These are phyloP conservation scores for Urocyon cinereoargenteus DNA, from an alignment of 2,797 vertebrate genomes.

Conservation along the genomic window DNA sequence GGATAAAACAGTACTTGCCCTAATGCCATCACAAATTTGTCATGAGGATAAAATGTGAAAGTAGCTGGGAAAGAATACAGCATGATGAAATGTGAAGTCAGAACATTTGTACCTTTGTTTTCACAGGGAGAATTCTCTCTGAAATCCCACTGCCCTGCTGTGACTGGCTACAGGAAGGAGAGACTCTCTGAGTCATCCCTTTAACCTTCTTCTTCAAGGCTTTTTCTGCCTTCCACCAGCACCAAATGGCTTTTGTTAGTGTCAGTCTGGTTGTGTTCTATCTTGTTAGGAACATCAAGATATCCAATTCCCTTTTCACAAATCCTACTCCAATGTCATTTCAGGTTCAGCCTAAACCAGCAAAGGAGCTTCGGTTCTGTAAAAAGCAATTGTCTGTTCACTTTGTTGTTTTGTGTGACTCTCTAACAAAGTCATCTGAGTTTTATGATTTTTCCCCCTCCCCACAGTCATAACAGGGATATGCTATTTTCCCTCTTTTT, in stretches of 20 bases:
- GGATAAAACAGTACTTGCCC: neutral
- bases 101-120: constrained; percentile 1
- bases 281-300: constrained; percentile 16
- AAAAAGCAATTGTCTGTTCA: neutral
- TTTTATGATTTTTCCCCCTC: constrained; percentile 4
- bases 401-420: constrained; percentile 5
- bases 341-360: neutral
- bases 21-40: neutral
- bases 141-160: neutral
- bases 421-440: constrained; percentile 8
- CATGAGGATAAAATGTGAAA: neutral
- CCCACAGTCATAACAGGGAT: neutral
- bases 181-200: neutral
- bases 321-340: neutral
- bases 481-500: constrained; percentile 9
- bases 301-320: constrained; percentile 12
- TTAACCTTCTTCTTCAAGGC: neutral
- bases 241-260: neutral
- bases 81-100: constrained; percentile 26
- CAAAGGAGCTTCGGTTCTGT: neutral
- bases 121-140: neutral
- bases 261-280: neutral
- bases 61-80: constrained; percentile 1
- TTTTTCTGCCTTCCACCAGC: neutral
- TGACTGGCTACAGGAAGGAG: neutral